Conservation (phyloP, 2,888 invertebrate genomes). For the Colostygia pectinataria region DNA sequence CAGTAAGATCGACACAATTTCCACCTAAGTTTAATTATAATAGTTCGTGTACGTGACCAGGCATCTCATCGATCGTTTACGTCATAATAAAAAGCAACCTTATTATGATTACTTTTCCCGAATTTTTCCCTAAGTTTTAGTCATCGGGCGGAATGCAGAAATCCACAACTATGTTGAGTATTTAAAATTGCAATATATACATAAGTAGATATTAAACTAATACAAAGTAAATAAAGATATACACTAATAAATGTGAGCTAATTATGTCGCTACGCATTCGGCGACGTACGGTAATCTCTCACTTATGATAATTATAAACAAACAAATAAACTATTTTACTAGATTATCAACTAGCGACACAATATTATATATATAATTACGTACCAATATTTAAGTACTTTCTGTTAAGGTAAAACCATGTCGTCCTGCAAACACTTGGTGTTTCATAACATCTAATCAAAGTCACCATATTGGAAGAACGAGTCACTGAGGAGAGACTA, state of each 20-base stretch:
- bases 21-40: slow-evolving; percentile 48
- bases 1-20: slow-evolving; percentile 55
- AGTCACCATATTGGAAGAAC: slow-evolving; percentile 67
- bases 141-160: slow-evolving; percentile 84
- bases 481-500: slow-evolving; percentile 65
- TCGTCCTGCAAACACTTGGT: slow-evolving; percentile 69
- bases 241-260: slow-evolving; percentile 64
- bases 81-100: slow-evolving; percentile 63
- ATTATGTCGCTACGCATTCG: slow-evolving; percentile 54
- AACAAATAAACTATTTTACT: slow-evolving; percentile 54
- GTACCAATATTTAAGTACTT: slow-evolving; percentile 73
- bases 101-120: slow-evolving; percentile 51
- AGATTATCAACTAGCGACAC: slow-evolving; percentile 71
- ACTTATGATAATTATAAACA: slow-evolving; percentile 57
- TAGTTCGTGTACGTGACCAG: slow-evolving; percentile 57
- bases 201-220: slow-evolving; percentile 74
- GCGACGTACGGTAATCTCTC: slow-evolving; percentile 57
- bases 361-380: slow-evolving; percentile 48
- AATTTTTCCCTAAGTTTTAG: slow-evolving; percentile 78
- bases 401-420: slow-evolving; percentile 47
- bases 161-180: slow-evolving; percentile 83
- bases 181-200: slow-evolving; percentile 80
- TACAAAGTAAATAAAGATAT: slow-evolving; percentile 69
- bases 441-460: slow-evolving; percentile 53
- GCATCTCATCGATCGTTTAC: slow-evolving; percentile 56